phyloP scores from a whole-genome alignment of 92 coral and sea anemone genomes.

The Phenganax subtilis region DNA sequence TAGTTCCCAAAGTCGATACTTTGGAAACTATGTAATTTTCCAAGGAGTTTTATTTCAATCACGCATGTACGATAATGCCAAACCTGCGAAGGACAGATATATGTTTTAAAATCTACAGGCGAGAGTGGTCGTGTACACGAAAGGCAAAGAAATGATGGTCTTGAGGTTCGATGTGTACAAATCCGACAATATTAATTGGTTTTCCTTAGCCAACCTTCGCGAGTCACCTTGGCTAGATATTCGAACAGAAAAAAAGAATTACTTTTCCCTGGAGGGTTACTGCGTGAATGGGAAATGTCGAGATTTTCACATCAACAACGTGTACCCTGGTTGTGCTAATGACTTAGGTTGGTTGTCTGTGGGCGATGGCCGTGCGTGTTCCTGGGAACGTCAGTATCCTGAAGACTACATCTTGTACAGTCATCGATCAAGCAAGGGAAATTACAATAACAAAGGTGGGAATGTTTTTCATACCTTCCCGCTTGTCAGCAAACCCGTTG shows the following conservation, averaged over 20 bases:
- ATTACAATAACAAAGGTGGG: slow-evolving; percentile 37
- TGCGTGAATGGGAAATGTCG: slow-evolving; percentile 23
- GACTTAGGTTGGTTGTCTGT: slow-evolving; percentile 34
- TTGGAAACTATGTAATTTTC: too few relatives aligned
- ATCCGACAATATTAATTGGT: slow-evolving; percentile 17
- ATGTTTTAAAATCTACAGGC: slow-evolving; percentile 1
- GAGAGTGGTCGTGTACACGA: slow-evolving; percentile 39
- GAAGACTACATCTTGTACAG: slow-evolving; percentile 23
- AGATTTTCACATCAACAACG: slow-evolving; percentile 28
- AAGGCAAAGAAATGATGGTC: background rate
- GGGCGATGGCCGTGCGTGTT: background rate
- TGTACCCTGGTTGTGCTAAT: slow-evolving; percentile 26
- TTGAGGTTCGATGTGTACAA: slow-evolving; percentile 25
- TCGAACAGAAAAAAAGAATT: slow-evolving; percentile 2
- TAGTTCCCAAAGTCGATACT: too few relatives aligned
- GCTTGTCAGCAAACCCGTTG: background rate
- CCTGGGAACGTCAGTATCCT: slow-evolving; percentile 29
- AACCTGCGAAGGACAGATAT: too few relatives aligned
- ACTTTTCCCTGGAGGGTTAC: slow-evolving; percentile 23
- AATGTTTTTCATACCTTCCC: background rate
- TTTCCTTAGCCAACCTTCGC: background rate
- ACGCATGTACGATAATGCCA: too few relatives aligned
- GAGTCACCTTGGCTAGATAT: slow-evolving; percentile 40
- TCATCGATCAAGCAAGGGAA: background rate
- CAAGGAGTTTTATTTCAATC: too few relatives aligned